These are phyloP conservation scores for Mycteria americana DNA, from an alignment of 2,797 vertebrate genomes.

Conservation along the genomic window DNA sequence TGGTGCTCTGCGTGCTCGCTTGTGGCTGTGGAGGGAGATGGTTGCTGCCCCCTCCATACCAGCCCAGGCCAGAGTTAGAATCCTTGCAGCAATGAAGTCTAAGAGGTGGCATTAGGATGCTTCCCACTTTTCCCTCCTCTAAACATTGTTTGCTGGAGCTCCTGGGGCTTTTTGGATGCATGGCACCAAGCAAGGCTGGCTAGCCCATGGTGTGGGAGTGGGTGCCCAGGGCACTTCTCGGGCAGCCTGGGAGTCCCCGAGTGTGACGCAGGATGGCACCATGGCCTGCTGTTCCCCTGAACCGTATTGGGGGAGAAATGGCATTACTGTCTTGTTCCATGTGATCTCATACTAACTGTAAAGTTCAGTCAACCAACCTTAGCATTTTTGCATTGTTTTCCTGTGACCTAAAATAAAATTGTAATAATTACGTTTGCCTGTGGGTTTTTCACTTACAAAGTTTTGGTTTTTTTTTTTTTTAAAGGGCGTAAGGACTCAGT, in stretches of 20 bases:
- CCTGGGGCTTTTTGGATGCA: neutral
- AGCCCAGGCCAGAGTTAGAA: neutral
- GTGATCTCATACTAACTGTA: neutral
- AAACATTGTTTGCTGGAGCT: neutral
- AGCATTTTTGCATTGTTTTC: neutral
- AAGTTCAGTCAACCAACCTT: neutral
- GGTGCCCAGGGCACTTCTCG: neutral
- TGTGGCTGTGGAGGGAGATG: neutral
- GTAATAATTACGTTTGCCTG: neutral
- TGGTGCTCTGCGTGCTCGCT: rapidly evolving
- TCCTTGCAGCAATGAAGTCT: neutral
- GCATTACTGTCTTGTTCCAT: rapidly evolving
- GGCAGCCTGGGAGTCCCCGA: neutral
- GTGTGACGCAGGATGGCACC: neutral
- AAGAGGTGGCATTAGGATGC: neutral
- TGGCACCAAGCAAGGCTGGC: neutral
- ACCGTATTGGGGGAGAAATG: neutral
- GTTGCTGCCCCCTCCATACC: neutral
- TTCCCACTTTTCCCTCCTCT: neutral
- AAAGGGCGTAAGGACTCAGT: neutral
- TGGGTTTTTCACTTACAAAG: neutral
- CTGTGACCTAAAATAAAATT: neutral
- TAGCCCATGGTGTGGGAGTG: neutral
- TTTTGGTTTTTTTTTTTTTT: too few species aligned
- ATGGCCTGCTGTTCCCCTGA: neutral